A percentile compares a stretch with the other conserved stretches of the same genome.
These are phyloP conservation scores for Aspidiotus destructor DNA, from an alignment of 2,888 invertebrate species.

Conservation along the genomic window DNA sequence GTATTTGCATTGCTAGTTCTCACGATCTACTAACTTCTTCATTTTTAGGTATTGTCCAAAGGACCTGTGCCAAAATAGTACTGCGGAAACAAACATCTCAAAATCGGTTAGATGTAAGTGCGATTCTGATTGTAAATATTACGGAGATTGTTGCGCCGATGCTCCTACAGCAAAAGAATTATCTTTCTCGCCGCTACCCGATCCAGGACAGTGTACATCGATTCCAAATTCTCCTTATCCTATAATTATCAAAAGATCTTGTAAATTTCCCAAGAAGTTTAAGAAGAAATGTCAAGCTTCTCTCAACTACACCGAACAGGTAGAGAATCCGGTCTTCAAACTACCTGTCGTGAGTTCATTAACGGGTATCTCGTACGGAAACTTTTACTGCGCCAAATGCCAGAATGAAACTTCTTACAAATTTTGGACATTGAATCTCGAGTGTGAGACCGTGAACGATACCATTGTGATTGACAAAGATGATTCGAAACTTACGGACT, in stretches of 20 bases:
- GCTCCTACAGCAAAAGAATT: neutral
- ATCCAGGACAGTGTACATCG: neutral
- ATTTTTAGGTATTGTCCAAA: too few relatives aligned
- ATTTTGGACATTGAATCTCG: neutral
- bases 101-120: neutral
- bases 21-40: too few relatives aligned
- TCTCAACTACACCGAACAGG: neutral
- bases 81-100: too few relatives aligned
- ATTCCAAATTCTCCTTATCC: neutral
- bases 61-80: too few relatives aligned
- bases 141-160: conserved; percentile 22
- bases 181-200: neutral
- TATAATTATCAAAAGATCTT: neutral
- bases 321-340: neutral
- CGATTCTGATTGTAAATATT: neutral
- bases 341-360: neutral
- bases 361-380: conserved; percentile 11
- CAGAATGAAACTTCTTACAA: neutral
- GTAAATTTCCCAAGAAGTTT: neutral
- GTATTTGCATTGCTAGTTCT: too few relatives aligned
- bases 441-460: neutral
- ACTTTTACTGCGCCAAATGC: conserved; percentile 12
- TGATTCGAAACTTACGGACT: neutral
- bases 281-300: neutral
- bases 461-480: neutral